Conservation (phyloP, 2,113 vertebrate species). For the Aphyosemion australe region DNA sequence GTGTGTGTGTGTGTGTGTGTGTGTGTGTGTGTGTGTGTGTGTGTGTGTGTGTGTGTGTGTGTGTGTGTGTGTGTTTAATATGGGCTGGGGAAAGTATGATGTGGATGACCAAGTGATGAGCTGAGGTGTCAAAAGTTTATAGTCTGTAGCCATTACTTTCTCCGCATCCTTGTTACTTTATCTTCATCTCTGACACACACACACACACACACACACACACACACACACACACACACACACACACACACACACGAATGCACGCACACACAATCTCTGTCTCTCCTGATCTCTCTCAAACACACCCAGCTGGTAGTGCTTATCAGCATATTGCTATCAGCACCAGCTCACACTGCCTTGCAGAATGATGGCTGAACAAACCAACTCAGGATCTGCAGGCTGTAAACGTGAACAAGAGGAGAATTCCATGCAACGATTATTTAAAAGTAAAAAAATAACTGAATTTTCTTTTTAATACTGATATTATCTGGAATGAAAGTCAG, state of each 20-base stretch:
- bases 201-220: slow-evolving; percentile 5
- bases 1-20: slow-evolving; percentile 36
- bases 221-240: too few species aligned
- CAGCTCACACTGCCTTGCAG: not conserved
- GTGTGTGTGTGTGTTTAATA: slow-evolving; percentile 62
- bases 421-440: not conserved
- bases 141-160: slow-evolving; percentile 42
- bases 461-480: not conserved
- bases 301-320: not conserved
- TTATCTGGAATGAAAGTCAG: too few species aligned
- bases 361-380: not conserved
- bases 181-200: slow-evolving; percentile 2
- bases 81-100: slow-evolving; percentile 44
- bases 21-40: slow-evolving; percentile 26
- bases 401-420: not conserved
- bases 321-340: not conserved
- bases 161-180: slow-evolving; percentile 22
- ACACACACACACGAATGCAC: too few species aligned
- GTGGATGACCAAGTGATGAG: slow-evolving; percentile 65
- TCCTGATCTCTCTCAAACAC: slow-evolving; percentile 4
- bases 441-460: not conserved
- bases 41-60: not conserved
- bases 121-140: slow-evolving; percentile 62
- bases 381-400: not conserved
- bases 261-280: too few species aligned